phyloP scores from a whole-genome alignment of 2,113 vertebrate species.

The Gallinago media region DNA sequence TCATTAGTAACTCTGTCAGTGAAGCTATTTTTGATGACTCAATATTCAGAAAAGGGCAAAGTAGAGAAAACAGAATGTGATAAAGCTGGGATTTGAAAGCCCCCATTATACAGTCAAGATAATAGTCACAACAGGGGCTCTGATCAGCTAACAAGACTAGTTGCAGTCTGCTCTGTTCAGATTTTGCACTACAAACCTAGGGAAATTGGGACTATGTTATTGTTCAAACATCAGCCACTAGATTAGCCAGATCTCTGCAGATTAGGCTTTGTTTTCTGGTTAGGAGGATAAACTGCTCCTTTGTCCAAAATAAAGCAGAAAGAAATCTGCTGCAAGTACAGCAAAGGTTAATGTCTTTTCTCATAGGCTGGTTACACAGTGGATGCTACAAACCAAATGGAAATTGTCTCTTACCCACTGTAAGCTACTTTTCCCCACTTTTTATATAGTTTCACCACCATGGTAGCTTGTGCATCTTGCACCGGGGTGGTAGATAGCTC shows the following conservation, averaged over 20 bases:
- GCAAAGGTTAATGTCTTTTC: conserved; percentile 1
- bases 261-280: conserved; percentile 45
- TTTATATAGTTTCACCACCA: background rate
- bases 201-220: background rate
- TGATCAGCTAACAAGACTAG: conserved; percentile 18
- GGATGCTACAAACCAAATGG: background rate
- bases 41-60: conserved; percentile 69
- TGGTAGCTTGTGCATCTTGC: background rate
- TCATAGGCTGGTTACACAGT: background rate
- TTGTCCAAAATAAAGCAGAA: background rate
- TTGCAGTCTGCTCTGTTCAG: background rate
- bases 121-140: conserved; percentile 54
- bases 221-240: background rate
- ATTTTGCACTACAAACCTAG: background rate
- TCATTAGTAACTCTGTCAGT: conserved; percentile 57
- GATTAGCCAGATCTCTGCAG: conserved; percentile 53
- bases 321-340: conserved; percentile 10
- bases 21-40: conserved; percentile 71
- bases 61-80: conserved; percentile 68
- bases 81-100: conserved; percentile 67
- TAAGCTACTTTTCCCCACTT: background rate
- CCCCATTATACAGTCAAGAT: conserved; percentile 48
- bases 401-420: background rate
- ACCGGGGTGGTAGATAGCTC: background rate
- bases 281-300: background rate